Evolutionary conservation across 2,113 vertebrate species (phyloP).

Genomic region (Illadopsis cleaveri): DNA sequence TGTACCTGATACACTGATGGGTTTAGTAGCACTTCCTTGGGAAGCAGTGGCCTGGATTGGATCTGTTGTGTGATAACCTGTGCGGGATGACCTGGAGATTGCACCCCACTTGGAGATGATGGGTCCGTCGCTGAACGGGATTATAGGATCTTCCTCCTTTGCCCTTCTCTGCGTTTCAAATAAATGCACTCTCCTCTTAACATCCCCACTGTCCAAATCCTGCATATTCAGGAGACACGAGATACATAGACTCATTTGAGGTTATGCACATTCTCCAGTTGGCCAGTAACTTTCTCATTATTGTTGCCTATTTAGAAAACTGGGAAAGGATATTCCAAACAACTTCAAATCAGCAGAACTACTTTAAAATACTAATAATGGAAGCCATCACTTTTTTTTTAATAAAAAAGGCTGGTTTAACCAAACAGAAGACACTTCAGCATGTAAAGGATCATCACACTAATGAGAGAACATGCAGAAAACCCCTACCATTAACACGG

Average conservation of each 20-base stretch:
- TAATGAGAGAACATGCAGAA: slow-evolving; percentile 43
- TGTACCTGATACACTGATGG: slow-evolving; percentile 91
- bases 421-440: slow-evolving; percentile 32
- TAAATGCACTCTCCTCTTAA: slow-evolving; percentile 86
- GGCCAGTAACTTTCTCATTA: neutral
- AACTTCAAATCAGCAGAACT: neutral
- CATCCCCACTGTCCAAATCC: slow-evolving; percentile 83
- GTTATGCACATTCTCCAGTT: neutral
- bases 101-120: slow-evolving; percentile 99
- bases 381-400: neutral
- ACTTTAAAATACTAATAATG: neutral
- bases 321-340: neutral
- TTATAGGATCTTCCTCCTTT: slow-evolving; percentile 96
- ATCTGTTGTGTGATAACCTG: slow-evolving; percentile 91
- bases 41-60: slow-evolving; percentile 94
- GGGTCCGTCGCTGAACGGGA: slow-evolving; percentile 93
- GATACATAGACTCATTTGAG: neutral
- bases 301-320: neutral
- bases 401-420: neutral
- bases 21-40: slow-evolving; percentile 89
- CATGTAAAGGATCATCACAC: slow-evolving; percentile 12
- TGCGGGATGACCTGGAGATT: slow-evolving; percentile 93
- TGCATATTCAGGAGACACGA: slow-evolving; percentile 8
- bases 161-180: slow-evolving; percentile 87
- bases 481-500: slow-evolving; percentile 85